Percentiles rank a stretch among this genome's conserved stretches.
Conservation (phyloP, 1,140 invertebrate genomes). For the Trachymyrmex septentrionalis region DNA sequence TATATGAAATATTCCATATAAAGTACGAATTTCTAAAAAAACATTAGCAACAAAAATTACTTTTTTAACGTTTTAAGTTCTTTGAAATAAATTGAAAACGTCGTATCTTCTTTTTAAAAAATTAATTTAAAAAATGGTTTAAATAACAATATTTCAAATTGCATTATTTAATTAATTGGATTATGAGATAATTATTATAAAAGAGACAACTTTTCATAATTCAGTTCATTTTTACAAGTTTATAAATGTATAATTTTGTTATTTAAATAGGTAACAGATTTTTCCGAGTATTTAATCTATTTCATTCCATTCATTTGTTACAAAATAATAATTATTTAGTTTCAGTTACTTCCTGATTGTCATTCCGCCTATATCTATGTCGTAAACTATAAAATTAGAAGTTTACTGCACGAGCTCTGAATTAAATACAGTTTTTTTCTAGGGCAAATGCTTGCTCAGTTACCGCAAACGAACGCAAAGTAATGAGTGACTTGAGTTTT, state of each 20-base stretch:
- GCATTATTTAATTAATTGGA: neutral
- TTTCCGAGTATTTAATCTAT: neutral
- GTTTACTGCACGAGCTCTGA: neutral
- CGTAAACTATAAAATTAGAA: neutral
- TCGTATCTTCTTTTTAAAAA: neutral
- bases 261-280: neutral
- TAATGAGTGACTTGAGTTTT: neutral
- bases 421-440: slow-evolving; percentile 10
- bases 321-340: slow-evolving; percentile 14
- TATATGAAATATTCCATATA: neutral
- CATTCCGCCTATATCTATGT: neutral
- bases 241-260: neutral
- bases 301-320: neutral
- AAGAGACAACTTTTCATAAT: neutral
- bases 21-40: neutral
- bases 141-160: neutral
- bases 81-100: neutral
- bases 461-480: slow-evolving; percentile 19
- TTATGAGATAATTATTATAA: neutral
- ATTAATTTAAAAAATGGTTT: neutral
- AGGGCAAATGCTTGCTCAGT: neutral
- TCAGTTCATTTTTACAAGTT: neutral
- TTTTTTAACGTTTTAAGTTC: neutral
- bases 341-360: neutral
- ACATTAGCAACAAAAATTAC: neutral